Conservation (phyloP, 2,888 invertebrate genomes). For the Hemicrepidius hirtus region DNA sequence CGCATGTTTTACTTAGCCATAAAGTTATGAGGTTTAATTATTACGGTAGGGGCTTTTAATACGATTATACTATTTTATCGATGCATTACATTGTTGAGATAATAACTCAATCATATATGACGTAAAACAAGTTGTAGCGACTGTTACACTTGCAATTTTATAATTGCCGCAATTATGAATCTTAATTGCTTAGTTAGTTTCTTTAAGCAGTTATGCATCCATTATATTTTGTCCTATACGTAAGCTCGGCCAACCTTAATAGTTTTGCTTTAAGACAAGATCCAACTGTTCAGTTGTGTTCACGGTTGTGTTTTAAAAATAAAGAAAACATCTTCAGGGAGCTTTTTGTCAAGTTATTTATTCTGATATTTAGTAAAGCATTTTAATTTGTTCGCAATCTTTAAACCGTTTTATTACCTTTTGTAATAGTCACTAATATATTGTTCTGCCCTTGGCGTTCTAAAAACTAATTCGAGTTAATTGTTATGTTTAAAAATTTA, state of each 20-base stretch:
- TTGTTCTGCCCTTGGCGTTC: slow-evolving; percentile 8
- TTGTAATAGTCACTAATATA: slow-evolving; percentile 13
- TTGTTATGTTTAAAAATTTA: slow-evolving; percentile 23
- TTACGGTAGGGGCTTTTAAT: slow-evolving; percentile 32
- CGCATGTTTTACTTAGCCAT: slow-evolving; percentile 25
- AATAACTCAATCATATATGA: slow-evolving; percentile 44
- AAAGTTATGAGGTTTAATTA: slow-evolving; percentile 40
- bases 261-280: slow-evolving; percentile 5
- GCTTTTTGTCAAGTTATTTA: slow-evolving; percentile 25
- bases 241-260: slow-evolving; percentile 2
- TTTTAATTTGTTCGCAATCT: slow-evolving; percentile 24
- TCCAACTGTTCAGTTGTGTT: not conserved
- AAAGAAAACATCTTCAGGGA: not conserved
- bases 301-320: slow-evolving; percentile 14
- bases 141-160: slow-evolving; percentile 42
- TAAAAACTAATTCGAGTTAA: slow-evolving; percentile 12
- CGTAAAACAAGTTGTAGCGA: slow-evolving; percentile 34
- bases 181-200: slow-evolving; percentile 38
- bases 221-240: slow-evolving; percentile 9
- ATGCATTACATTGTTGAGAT: slow-evolving; percentile 34
- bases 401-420: slow-evolving; percentile 16
- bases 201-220: slow-evolving; percentile 20
- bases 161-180: slow-evolving; percentile 41
- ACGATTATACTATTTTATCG: slow-evolving; percentile 31
- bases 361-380: slow-evolving; percentile 21